Conservation (phyloP, 2,888 invertebrate species). For the Archaeoteleia sp. region DNA sequence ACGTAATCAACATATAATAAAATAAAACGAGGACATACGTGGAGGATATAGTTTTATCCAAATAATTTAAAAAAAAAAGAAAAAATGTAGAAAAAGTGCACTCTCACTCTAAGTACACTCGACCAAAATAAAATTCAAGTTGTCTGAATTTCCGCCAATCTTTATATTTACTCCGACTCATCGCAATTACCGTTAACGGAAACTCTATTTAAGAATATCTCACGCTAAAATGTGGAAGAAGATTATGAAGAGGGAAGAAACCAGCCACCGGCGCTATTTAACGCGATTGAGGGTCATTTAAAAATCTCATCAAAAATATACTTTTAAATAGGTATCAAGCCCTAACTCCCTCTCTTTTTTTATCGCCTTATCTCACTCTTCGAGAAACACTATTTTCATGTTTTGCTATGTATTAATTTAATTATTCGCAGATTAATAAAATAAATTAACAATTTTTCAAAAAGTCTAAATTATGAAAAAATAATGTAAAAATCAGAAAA, state of each 20-base stretch:
- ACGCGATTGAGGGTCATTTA: slow-evolving; percentile 74
- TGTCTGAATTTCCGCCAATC: slow-evolving; percentile 42
- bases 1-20: no score
- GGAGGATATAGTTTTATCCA: no score
- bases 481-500: no score
- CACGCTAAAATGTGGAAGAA: slow-evolving; percentile 59
- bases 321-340: slow-evolving; percentile 52
- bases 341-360: slow-evolving; percentile 40
- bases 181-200: slow-evolving; percentile 55
- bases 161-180: slow-evolving; percentile 52
- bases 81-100: not conserved
- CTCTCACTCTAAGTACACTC: slow-evolving; percentile 5
- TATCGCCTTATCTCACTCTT: slow-evolving; percentile 30
- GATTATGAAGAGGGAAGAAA: slow-evolving; percentile 52
- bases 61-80: no score
- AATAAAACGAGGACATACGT: no score
- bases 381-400: slow-evolving; percentile 20
- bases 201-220: slow-evolving; percentile 69
- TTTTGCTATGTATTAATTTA: slow-evolving; percentile 12
- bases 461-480: no score
- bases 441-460: no score
- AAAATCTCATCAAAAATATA: slow-evolving; percentile 73
- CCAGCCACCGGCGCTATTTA: slow-evolving; percentile 65
- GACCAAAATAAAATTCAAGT: slow-evolving; percentile 26
- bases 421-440: no score